A percentile compares a stretch with the other conserved stretches of the same genome.
Evolutionary conservation across 2,888 invertebrate species (phyloP).

Genomic region (Hydropsyche betteni): DNA sequence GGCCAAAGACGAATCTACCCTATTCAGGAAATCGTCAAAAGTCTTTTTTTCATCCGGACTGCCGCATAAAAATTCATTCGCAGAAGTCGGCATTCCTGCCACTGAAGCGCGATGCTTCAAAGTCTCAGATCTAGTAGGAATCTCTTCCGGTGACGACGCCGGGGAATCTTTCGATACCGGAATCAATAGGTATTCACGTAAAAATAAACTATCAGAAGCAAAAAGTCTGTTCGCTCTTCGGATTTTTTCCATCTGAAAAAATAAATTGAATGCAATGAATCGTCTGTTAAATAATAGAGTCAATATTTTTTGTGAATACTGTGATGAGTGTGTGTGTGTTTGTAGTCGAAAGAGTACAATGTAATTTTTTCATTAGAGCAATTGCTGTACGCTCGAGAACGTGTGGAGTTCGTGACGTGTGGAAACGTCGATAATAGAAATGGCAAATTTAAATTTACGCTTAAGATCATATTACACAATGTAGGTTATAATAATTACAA

Average conservation of each 20-base stretch:
- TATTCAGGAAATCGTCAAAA: conserved; percentile 81
- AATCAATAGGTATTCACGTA: conserved; percentile 87
- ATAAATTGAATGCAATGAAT: background rate
- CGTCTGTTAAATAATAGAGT: too few species aligned
- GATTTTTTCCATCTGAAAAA: conserved; percentile 90
- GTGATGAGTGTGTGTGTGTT: too few species aligned
- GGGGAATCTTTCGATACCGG: conserved; percentile 77
- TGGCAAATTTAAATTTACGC: conserved; percentile 16
- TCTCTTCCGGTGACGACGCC: conserved; percentile 67
- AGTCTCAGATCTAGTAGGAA: conserved; percentile 56
- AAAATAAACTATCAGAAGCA: conserved; percentile 92
- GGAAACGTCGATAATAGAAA: too few species aligned
- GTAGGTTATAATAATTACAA: too few species aligned
- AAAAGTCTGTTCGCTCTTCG: conserved; percentile 90
- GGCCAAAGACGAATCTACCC: conserved; percentile 86
- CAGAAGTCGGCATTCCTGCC: conserved; percentile 62
- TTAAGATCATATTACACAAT: background rate
- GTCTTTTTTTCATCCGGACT: conserved; percentile 77
- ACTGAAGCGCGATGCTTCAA: conserved; percentile 68
- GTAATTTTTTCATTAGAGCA: conserved; percentile 28
- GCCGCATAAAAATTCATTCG: conserved; percentile 64
- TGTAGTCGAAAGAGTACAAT: too few species aligned
- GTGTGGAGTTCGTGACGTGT: too few species aligned
- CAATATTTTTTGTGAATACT: too few species aligned
- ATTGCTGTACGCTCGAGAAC: conserved; percentile 9